A percentile compares a stretch with the other conserved stretches of the same genome.
Evolutionary conservation across 2,797 vertebrate genomes (phyloP).

Genomic region (Tapera naevia): DNA sequence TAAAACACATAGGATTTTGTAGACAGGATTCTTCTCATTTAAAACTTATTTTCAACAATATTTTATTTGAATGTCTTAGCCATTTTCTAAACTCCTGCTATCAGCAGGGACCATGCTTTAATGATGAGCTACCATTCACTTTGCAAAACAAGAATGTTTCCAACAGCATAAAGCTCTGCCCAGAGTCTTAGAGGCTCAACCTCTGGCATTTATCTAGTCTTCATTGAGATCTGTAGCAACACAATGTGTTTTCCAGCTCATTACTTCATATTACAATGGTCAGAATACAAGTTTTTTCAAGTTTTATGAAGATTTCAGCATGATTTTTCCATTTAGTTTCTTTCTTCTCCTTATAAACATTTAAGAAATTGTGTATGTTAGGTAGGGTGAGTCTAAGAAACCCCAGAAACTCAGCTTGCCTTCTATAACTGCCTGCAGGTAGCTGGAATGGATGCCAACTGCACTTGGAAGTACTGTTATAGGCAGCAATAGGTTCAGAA

Average conservation of each 20-base stretch:
- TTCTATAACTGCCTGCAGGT: not conserved
- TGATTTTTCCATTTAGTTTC: not conserved
- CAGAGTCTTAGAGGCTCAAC: not conserved
- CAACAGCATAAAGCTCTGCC: not conserved
- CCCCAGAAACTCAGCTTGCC: not conserved
- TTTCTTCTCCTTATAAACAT: not conserved
- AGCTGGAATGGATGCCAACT: not conserved
- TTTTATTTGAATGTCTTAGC: not conserved
- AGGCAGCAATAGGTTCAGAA: slow-evolving; percentile 13
- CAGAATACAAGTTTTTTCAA: not conserved
- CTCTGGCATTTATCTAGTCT: not conserved
- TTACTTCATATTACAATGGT: not conserved
- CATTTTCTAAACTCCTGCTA: slow-evolving; percentile 1
- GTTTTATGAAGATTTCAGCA: not conserved
- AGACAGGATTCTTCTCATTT: not conserved
- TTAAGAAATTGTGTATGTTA: not conserved
- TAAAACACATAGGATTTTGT: slow-evolving; percentile 11
- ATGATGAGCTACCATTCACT: slow-evolving; percentile 26
- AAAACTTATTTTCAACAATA: slow-evolving; percentile 3
- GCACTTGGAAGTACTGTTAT: slow-evolving; percentile 33
- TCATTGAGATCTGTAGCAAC: not conserved
- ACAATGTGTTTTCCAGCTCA: not conserved
- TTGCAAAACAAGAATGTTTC: slow-evolving; percentile 36
- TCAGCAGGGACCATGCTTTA: slow-evolving; percentile 11
- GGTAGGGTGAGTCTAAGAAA: not conserved